These are phyloP conservation scores for Zoanthus sansibaricus DNA, from an alignment of 92 coral and sea anemone genomes.

Conservation along the genomic window DNA sequence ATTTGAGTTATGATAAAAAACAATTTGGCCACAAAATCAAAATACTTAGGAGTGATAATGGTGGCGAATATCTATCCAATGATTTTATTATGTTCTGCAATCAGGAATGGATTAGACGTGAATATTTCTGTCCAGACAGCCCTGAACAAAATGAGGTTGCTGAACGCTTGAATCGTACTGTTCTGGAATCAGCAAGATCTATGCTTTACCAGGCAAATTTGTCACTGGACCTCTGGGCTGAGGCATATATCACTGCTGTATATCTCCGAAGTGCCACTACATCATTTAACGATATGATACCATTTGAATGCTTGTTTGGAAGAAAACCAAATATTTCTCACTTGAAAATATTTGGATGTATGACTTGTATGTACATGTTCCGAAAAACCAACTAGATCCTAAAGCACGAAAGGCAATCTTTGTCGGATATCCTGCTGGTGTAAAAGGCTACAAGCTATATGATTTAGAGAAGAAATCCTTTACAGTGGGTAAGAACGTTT, in stretches of 20 bases:
- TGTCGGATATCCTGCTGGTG: slow-evolving; percentile 56
- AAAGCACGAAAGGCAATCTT: slow-evolving; percentile 30
- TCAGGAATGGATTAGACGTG: background rate
- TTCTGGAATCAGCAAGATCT: background rate
- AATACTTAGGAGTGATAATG: slow-evolving; percentile 2
- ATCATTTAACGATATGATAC: slow-evolving; percentile 57
- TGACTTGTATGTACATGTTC: slow-evolving; percentile 51
- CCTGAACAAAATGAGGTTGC: background rate
- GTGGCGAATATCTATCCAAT: background rate
- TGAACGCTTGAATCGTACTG: background rate
- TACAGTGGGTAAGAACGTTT: slow-evolving; percentile 38
- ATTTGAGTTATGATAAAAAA: slow-evolving; percentile 39
- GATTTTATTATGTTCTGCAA: background rate
- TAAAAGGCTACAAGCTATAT: slow-evolving; percentile 50
- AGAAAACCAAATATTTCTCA: slow-evolving; percentile 60
- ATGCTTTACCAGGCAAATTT: background rate
- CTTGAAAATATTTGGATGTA: slow-evolving; percentile 61
- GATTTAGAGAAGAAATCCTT: slow-evolving; percentile 45
- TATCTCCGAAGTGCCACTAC: slow-evolving; percentile 52
- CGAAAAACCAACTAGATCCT: slow-evolving; percentile 15
- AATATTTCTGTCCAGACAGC: background rate
- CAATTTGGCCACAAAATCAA: slow-evolving; percentile 26
- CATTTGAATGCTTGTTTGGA: slow-evolving; percentile 53
- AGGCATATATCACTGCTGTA: background rate
- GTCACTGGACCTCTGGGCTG: background rate